These are phyloP conservation scores for Anas bernieri DNA, from an alignment of 2,797 vertebrate species.

Conservation along the genomic window DNA sequence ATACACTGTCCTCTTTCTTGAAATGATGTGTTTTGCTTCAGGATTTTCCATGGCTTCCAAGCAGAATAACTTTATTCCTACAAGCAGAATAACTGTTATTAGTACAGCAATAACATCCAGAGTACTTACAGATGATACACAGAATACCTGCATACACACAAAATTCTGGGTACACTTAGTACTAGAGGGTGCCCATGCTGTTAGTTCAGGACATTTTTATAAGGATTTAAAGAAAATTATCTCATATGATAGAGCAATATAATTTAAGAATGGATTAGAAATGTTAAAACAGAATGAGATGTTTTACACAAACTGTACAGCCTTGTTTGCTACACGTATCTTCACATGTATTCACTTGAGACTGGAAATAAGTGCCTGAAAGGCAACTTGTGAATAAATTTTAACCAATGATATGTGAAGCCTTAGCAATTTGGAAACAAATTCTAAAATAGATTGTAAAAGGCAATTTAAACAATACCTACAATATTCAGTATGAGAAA, in stretches of 20 bases:
- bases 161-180: background rate
- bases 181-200: background rate
- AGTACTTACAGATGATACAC: background rate
- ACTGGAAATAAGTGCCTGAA: background rate
- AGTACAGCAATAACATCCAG: background rate
- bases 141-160: background rate
- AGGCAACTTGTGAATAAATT: background rate
- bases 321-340: background rate
- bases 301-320: background rate
- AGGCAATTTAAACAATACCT: background rate
- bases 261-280: background rate
- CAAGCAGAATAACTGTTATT: background rate
- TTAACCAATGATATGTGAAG: background rate
- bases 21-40: background rate
- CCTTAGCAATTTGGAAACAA: background rate
- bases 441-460: background rate
- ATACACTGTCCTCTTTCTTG: accelerated
- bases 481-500: background rate
- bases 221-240: background rate
- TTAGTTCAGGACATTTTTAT: background rate
- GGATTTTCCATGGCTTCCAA: background rate
- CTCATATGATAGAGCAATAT: background rate
- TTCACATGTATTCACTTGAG: accelerated
- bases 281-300: background rate
- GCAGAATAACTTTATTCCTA: background rate